Base-by-base conservation (phyloP, 2,888 invertebrate species). In the Schizaphis graminum region DNA sequence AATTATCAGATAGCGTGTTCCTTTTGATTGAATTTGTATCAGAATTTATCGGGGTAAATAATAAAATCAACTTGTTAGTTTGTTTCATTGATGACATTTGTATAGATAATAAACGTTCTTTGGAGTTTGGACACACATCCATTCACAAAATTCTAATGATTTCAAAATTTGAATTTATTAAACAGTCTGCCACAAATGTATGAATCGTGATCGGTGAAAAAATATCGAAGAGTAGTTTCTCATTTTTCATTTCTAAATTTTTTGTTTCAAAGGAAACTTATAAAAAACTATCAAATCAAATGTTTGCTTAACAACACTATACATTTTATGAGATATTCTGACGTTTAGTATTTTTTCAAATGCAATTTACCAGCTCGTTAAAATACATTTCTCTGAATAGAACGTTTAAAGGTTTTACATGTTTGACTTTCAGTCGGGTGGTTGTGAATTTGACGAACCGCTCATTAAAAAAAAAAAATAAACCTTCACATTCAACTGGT, bases 331-430 rank as follows among this genome's bases (percentile, higher is more conserved):
- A 91, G 56, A 91, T 57, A 44, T 53, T 56, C 56, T 16, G 49
- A 28, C 16, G 53, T 84, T 91, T 47, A 49, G 90, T 49, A 10
- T 91, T 28, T 53, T 77, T 44, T 41, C 21, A n/a, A 56, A 91
- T 56, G 28, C 91, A 56, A 91, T 91, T 91, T 85, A 44, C 85
- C 41, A 44, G 10, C 84, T 85, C 85, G 91, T 91, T 91, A 91
- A 91, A 91, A 91, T 44, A 44, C n/a, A 44, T 85, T 56, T 85
- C 3, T 44, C 41, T 24, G 56, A 16, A 44, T n/a, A 47, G 16
- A 26, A 26, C 77, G 26, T 85, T 53, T 53, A 53, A 53, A 21
- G 53, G 21, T 53, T 85, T n/a, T 47, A 86, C 41, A 91, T 84
- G 47, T 85, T 91, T 86, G 86, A 91, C 91, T 91, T 91, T 24